These are phyloP conservation scores for Oreochromis aureus DNA, from an alignment of 2,113 vertebrate genomes.

Conservation along the genomic window DNA sequence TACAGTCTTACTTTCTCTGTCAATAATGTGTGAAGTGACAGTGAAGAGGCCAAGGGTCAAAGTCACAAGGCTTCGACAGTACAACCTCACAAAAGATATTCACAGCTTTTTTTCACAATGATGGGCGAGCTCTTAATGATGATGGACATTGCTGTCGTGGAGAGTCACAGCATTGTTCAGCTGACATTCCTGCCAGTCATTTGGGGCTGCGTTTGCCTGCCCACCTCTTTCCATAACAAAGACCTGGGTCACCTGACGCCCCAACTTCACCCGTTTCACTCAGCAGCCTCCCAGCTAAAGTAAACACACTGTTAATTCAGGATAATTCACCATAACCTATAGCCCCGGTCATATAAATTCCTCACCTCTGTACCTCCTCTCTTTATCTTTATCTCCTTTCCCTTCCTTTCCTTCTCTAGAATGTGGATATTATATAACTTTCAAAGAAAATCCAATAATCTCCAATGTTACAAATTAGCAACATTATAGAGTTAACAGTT, in stretches of 20 bases:
- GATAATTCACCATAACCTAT: conserved; percentile 66
- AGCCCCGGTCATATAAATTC: conserved; percentile 60
- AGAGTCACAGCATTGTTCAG: conserved; percentile 56
- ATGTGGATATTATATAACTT: background rate
- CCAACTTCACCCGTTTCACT: conserved; percentile 44
- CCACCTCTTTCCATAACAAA: conserved; percentile 61
- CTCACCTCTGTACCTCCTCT: conserved; percentile 7
- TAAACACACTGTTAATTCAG: conserved; percentile 68
- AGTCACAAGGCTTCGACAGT: background rate
- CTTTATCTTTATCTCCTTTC: background rate
- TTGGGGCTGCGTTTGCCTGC: conserved; percentile 25
- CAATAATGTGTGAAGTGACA: background rate
- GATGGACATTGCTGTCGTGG: conserved; percentile 46
- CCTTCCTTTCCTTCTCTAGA: background rate
- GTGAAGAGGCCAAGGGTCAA: conserved; percentile 21
- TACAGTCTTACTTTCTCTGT: background rate
- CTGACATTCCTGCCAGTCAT: conserved; percentile 65
- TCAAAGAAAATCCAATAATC: background rate
- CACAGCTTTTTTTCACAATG: background rate
- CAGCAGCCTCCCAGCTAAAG: conserved; percentile 62
- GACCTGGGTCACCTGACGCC: conserved; percentile 56
- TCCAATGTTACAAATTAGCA: background rate
- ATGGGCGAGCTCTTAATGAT: conserved; percentile 51
- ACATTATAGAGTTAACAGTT: background rate
- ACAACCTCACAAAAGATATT: conserved; percentile 7